A percentile compares a stretch with the other conserved stretches of the same genome.
Conservation (phyloP, 2,888 invertebrate species). For the Plagiodera versicolora region DNA sequence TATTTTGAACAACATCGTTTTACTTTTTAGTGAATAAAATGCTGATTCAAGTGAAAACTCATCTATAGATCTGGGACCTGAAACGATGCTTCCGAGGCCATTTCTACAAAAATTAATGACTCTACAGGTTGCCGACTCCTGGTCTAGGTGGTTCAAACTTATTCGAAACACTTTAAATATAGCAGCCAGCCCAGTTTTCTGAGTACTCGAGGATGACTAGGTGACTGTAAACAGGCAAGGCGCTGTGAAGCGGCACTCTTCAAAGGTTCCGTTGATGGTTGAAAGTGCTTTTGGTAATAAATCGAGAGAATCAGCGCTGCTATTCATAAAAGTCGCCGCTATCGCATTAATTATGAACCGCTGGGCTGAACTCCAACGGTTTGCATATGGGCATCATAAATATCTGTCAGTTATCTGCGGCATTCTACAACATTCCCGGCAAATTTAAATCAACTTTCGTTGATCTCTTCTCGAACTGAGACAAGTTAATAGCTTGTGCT, state of each 20-base stretch:
- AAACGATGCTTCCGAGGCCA: too few relatives aligned
- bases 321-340: conserved; percentile 56
- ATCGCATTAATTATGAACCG: conserved; percentile 54
- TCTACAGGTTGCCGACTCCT: too few relatives aligned
- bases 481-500: conserved; percentile 45
- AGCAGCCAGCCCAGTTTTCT: not conserved
- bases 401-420: conserved; percentile 51
- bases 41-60: too few relatives aligned
- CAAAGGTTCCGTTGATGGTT: conserved; percentile 48
- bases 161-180: too few relatives aligned
- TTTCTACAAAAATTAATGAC: too few relatives aligned
- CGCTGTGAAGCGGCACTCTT: conserved; percentile 44
- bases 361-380: conserved; percentile 47
- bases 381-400: conserved; percentile 54
- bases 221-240: conserved; percentile 45
- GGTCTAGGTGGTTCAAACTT: too few relatives aligned
- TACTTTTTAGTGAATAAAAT: too few relatives aligned
- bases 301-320: conserved; percentile 54
- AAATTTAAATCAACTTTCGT: conserved; percentile 46
- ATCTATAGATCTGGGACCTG: too few relatives aligned
- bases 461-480: conserved; percentile 36
- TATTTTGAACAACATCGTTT: too few relatives aligned
- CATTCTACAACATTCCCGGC: conserved; percentile 50
- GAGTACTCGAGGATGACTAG: conserved; percentile 45
- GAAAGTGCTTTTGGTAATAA: conserved; percentile 54